A percentile compares a stretch with the other conserved stretches of the same genome.
phyloP scores from a whole-genome alignment of 2,113 vertebrate species.

The Sarotherodon lohbergeri region DNA sequence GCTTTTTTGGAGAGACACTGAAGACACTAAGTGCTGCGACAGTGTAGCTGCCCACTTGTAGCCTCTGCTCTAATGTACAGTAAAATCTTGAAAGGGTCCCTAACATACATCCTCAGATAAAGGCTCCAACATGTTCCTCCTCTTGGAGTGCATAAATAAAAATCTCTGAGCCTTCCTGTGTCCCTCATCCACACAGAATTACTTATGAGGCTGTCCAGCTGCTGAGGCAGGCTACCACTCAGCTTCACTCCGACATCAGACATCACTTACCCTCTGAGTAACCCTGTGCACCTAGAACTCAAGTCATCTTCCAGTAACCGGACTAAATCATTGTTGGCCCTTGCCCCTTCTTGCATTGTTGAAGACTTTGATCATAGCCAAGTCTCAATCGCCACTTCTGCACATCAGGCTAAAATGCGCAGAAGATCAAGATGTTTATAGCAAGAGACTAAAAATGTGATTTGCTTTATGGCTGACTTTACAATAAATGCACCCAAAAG shows the following conservation, averaged over 20 bases:
- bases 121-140: constrained; percentile 1
- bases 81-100: constrained; percentile 2
- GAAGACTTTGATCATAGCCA: constrained; percentile 43
- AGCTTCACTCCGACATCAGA: constrained; percentile 20
- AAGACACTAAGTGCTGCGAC: not conserved
- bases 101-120: constrained; percentile 21
- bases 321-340: constrained; percentile 40
- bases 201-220: constrained; percentile 51
- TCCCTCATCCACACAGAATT: constrained; percentile 26
- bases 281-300: constrained; percentile 38
- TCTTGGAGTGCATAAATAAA: constrained; percentile 45
- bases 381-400: constrained; percentile 27
- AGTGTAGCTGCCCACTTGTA: not conserved
- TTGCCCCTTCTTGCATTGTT: constrained; percentile 19
- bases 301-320: constrained; percentile 40
- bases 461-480: constrained; percentile 17
- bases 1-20: not conserved
- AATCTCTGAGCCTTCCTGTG: constrained; percentile 11
- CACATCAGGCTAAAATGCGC: constrained; percentile 28
- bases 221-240: constrained; percentile 35
- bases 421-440: constrained; percentile 4
- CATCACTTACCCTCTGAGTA: constrained; percentile 41
- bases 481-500: constrained; percentile 11
- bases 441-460: constrained; percentile 1
- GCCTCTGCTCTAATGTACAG: not conserved